A percentile compares a stretch with the other conserved stretches of the same genome.
Conservation (phyloP, 2,113 vertebrate species). For the Ageneiosus marmoratus region DNA sequence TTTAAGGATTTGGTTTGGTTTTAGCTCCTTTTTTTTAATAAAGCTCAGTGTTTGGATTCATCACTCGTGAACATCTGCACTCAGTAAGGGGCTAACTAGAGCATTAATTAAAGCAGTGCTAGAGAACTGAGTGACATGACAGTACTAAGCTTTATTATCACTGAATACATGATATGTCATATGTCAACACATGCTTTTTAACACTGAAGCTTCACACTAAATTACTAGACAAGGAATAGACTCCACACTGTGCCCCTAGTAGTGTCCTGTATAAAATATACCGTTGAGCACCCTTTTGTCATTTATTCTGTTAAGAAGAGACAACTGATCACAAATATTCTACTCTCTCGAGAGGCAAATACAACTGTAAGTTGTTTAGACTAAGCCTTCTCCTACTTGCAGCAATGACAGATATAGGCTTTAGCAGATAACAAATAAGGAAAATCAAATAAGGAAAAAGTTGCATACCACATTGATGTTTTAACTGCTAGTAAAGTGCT, state of each 20-base stretch:
- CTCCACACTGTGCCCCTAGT: not conserved
- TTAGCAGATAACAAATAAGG: not conserved
- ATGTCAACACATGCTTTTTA: conserved; percentile 46
- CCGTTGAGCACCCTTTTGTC: not conserved
- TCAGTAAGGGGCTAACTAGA: conserved; percentile 67
- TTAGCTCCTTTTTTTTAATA: conserved; percentile 56
- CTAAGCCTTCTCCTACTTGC: not conserved
- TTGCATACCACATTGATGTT: not conserved
- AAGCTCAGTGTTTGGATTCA: conserved; percentile 59
- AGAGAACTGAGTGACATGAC: conserved; percentile 69
- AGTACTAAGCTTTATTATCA: conserved; percentile 68
- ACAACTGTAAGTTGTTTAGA: not conserved
- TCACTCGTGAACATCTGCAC: conserved; percentile 74
- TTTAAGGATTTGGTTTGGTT: conserved; percentile 48
- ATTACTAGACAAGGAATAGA: conserved; percentile 39
- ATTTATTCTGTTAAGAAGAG: conserved; percentile 4
- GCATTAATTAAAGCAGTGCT: conserved; percentile 73
- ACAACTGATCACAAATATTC: conserved; percentile 28
- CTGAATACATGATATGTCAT: conserved; percentile 46
- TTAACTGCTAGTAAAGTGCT: not conserved
- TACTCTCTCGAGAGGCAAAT: not conserved
- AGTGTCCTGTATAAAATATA: not conserved
- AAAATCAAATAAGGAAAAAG: not conserved
- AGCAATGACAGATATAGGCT: not conserved
- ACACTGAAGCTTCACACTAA: conserved; percentile 12